Percentiles rank a stretch among this genome's conserved stretches.
Evolutionary conservation across 2,797 vertebrate species (phyloP).

Genomic region (Malacoraja senta): DNA sequence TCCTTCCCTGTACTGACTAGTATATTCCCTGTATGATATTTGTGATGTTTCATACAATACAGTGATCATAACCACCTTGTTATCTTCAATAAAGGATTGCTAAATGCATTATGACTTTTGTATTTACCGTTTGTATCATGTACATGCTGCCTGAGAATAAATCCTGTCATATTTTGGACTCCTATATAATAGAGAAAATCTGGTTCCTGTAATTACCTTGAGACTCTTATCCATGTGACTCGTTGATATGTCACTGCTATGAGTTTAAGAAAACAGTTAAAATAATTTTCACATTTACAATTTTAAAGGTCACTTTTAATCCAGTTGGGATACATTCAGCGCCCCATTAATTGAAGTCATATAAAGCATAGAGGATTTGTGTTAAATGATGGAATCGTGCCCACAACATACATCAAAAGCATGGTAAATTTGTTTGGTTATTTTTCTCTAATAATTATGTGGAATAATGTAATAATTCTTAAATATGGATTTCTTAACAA

Average conservation of each 20-base stretch:
- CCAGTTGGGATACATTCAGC: neutral
- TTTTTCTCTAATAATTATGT: neutral
- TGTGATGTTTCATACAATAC: conserved; percentile 86
- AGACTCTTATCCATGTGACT: conserved; percentile 20
- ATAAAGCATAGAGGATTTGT: neutral
- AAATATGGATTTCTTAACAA: neutral
- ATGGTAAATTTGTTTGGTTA: neutral
- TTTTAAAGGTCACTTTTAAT: neutral
- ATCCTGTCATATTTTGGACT: conserved; percentile 21
- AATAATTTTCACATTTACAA: conserved; percentile 1
- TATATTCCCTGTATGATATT: conserved; percentile 74
- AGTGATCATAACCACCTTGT: conserved; percentile 84
- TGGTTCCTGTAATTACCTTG: conserved; percentile 14
- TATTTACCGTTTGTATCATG: conserved; percentile 37
- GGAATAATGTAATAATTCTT: neutral
- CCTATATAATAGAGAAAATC: neutral
- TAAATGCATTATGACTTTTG: conserved; percentile 59
- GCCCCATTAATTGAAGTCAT: neutral
- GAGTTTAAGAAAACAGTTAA: conserved; percentile 18
- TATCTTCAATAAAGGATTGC: conserved; percentile 86
- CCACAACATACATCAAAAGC: neutral
- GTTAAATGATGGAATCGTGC: neutral
- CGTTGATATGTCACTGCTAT: neutral
- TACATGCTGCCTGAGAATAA: conserved; percentile 32
- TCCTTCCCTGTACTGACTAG: conserved; percentile 69